Conservation (phyloP, 2,797 vertebrate species). For the Eremophila alpestris region DNA sequence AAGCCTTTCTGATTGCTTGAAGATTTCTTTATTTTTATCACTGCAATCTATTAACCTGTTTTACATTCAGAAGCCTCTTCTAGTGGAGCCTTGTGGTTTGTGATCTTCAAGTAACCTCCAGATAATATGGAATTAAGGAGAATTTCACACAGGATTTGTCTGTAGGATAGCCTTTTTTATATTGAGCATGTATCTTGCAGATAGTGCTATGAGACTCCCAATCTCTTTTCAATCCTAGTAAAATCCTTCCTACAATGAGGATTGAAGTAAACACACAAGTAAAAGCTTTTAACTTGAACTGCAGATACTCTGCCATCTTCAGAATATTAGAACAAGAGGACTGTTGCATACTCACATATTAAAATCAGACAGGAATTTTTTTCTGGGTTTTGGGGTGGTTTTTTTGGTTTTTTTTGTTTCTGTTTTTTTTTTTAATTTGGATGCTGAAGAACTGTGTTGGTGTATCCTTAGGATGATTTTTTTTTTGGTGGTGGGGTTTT, state of each 20-base stretch:
- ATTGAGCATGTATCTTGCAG: background rate
- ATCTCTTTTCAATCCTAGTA: background rate
- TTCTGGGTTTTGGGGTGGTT: background rate
- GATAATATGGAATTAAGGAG: background rate
- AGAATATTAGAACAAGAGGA: background rate
- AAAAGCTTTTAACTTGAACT: background rate
- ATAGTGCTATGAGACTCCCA: background rate
- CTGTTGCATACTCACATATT: background rate
- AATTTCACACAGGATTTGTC: background rate
- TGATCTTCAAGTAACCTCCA: background rate
- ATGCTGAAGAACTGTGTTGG: background rate
- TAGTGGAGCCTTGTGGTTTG: background rate
- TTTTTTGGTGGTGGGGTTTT: background rate
- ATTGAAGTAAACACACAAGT: too few relatives aligned
- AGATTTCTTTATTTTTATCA: background rate
- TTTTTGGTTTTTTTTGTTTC: too few relatives aligned
- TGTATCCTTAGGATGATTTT: background rate
- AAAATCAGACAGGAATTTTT: background rate
- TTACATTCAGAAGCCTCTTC: background rate
- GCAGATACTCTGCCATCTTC: background rate
- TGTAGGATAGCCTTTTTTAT: background rate
- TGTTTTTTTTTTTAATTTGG: background rate
- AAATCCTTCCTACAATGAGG: background rate
- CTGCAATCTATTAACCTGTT: background rate
- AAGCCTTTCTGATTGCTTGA: conserved; percentile 61